phyloP scores from a whole-genome alignment of 1,140 invertebrate species.

The Venustaconcha ellipsiformis region DNA sequence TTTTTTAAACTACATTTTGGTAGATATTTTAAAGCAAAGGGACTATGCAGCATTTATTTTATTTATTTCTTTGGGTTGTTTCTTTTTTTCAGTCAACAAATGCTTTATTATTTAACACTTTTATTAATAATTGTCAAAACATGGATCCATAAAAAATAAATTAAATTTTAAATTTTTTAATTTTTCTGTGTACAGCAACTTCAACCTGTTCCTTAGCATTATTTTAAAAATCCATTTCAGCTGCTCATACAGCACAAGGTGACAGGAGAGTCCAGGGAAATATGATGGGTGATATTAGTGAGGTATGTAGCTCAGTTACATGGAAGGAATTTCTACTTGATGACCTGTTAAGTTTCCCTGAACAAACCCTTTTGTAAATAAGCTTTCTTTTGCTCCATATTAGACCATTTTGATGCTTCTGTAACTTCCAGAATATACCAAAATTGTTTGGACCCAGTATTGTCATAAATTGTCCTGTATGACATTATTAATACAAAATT shows the following conservation, averaged over 20 bases:
- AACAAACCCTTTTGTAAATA: not conserved
- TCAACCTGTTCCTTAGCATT: not conserved
- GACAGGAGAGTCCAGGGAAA: conserved; percentile 41
- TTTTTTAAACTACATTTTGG: too few relatives aligned
- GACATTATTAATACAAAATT: too few relatives aligned
- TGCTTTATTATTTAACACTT: not conserved
- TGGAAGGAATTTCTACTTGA: not conserved
- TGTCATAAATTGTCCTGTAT: too few relatives aligned
- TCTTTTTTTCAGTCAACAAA: too few relatives aligned
- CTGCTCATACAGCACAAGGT: conserved; percentile 45
- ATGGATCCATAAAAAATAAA: not conserved
- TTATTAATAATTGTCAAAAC: conserved; percentile 1
- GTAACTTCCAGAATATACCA: too few relatives aligned
- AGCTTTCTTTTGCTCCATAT: not conserved
- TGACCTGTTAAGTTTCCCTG: not conserved
- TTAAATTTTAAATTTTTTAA: not conserved
- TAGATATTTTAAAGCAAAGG: too few relatives aligned
- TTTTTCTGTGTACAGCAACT: not conserved
- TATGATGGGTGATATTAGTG: conserved; percentile 60
- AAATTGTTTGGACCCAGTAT: too few relatives aligned
- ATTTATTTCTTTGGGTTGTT: not conserved
- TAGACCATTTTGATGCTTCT: not conserved
- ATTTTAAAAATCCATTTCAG: conserved; percentile 24
- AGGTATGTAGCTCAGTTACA: conserved; percentile 38
- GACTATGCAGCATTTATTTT: too few relatives aligned